Evolutionary conservation across 2,113 vertebrate genomes (phyloP).

Genomic region (Ptilonorhynchus violaceus): DNA sequence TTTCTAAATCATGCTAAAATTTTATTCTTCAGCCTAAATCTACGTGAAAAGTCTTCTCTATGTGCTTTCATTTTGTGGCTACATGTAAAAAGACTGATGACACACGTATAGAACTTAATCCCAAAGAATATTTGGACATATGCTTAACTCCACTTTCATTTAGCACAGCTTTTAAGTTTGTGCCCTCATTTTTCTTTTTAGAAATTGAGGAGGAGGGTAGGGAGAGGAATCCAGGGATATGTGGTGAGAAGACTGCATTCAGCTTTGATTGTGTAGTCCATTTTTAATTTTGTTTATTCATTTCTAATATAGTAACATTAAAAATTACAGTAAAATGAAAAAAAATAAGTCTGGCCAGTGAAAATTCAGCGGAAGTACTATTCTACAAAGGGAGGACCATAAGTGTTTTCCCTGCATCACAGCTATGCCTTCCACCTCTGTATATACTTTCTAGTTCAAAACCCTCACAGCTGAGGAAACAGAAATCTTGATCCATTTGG

Average conservation of each 20-base stretch:
- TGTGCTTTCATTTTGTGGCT: background rate
- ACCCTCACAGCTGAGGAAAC: background rate
- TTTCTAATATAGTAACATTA: background rate
- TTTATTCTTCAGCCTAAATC: background rate
- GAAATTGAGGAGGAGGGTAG: background rate
- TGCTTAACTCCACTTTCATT: background rate
- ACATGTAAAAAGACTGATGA: background rate
- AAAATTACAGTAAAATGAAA: background rate
- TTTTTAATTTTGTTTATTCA: background rate
- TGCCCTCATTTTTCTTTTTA: background rate
- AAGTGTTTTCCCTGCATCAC: background rate
- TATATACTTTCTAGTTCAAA: background rate
- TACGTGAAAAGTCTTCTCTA: accelerated
- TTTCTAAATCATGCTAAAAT: background rate
- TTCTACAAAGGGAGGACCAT: background rate
- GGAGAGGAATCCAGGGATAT: background rate
- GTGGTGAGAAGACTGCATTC: background rate
- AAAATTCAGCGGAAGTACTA: background rate
- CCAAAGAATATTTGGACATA: background rate
- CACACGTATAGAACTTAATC: background rate
- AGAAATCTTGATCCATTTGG: background rate
- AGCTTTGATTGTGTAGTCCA: background rate
- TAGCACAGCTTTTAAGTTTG: background rate
- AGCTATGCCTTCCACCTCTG: background rate
- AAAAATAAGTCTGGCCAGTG: background rate